Percentiles rank a stretch among this genome's conserved stretches.
Conservation (phyloP, 2,888 invertebrate genomes). For the Cyaniris semiargus region DNA sequence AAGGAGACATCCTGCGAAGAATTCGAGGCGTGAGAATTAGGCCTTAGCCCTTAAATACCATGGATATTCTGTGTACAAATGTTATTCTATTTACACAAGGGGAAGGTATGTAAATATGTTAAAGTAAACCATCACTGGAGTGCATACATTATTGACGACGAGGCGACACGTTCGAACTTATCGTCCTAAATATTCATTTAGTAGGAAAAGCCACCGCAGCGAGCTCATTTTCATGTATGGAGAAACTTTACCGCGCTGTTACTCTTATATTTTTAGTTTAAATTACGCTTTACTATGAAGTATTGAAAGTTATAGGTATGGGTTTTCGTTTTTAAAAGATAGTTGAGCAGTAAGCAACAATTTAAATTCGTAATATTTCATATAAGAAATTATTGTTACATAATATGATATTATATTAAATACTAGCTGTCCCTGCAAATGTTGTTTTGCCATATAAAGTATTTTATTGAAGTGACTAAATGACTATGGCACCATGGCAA, state of each 20-base stretch:
- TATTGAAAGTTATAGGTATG: neutral
- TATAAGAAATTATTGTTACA: too few species aligned
- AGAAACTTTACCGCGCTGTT: neutral
- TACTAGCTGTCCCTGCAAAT: too few species aligned
- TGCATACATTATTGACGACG: conserved; percentile 21
- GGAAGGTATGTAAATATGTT: conserved; percentile 12
- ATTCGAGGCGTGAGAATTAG: too few species aligned
- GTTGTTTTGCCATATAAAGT: too few species aligned
- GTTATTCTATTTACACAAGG: neutral
- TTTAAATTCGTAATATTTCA: too few species aligned
- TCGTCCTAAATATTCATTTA: conserved; percentile 17
- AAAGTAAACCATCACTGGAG: conserved; percentile 5
- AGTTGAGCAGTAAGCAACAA: too few species aligned
- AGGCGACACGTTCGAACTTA: conserved; percentile 16
- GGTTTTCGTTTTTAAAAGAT: too few species aligned
- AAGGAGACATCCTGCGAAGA: too few species aligned
- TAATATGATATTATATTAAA: too few species aligned
- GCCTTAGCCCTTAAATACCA: neutral
- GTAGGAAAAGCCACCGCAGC: conserved; percentile 2
- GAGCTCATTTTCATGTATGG: conserved; percentile 10
- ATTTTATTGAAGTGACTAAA: too few species aligned
- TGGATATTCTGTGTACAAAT: neutral
- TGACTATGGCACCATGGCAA: too few species aligned
- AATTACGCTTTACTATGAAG: neutral
- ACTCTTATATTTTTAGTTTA: neutral